These are phyloP conservation scores for Etheostoma nigrum DNA, from an alignment of 2,797 vertebrate species.

Conservation along the genomic window DNA sequence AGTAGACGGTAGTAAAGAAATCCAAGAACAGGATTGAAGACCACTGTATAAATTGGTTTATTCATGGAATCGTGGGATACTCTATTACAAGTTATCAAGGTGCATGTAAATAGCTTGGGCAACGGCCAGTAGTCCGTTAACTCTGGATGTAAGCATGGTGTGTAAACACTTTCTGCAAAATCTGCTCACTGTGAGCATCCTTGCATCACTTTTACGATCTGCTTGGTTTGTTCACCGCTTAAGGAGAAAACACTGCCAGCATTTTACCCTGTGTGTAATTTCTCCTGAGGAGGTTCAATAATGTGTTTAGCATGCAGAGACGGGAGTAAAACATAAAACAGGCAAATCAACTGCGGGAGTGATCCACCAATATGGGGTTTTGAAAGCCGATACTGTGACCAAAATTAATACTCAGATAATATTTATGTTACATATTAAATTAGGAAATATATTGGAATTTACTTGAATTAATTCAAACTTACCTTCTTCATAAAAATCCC, in stretches of 20 bases:
- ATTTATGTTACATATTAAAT: neutral
- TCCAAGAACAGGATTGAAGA: conserved; percentile 59
- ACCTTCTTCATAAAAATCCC: neutral
- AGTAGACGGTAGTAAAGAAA: conserved; percentile 52
- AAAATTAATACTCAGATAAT: neutral
- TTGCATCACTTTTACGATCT: conserved; percentile 70
- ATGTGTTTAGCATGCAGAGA: conserved; percentile 67
- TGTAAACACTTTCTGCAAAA: conserved; percentile 47
- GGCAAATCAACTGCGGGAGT: conserved; percentile 33
- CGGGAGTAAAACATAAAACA: conserved; percentile 62
- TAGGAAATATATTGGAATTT: neutral
- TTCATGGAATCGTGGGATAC: conserved; percentile 58
- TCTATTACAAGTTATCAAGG: conserved; percentile 70
- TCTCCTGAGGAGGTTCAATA: conserved; percentile 53
- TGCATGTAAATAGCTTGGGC: conserved; percentile 57
- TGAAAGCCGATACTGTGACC: conserved; percentile 11
- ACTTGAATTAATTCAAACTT: neutral
- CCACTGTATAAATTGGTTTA: conserved; percentile 69
- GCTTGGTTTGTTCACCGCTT: conserved; percentile 58
- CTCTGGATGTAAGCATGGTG: conserved; percentile 36
- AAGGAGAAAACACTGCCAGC: conserved; percentile 61
- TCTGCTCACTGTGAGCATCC: conserved; percentile 42
- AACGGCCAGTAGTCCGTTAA: conserved; percentile 33
- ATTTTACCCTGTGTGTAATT: conserved; percentile 61
- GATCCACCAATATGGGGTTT: conserved; percentile 14